Evolutionary conservation across 1,140 invertebrate species (phyloP).

Genomic region (Meteorus sp.): DNA sequence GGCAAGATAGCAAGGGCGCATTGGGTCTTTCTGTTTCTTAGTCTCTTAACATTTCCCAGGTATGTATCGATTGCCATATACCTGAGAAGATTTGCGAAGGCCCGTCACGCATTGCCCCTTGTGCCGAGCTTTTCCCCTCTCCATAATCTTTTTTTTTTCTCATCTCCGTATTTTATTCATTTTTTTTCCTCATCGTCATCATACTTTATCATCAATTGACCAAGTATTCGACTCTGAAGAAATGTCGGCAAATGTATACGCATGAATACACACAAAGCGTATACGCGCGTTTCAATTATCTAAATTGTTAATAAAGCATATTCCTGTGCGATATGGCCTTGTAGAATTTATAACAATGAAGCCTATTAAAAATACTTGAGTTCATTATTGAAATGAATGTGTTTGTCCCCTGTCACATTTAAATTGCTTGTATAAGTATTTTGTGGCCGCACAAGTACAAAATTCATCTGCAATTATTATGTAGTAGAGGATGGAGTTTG

Average conservation of each 20-base stretch:
- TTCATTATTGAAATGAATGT: not conserved
- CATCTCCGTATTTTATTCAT: too few relatives aligned
- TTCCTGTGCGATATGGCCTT: not conserved
- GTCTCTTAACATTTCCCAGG: conserved; percentile 7
- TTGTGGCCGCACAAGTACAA: too few relatives aligned
- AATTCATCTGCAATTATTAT: too few relatives aligned
- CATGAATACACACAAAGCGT: too few relatives aligned
- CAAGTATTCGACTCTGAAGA: not conserved
- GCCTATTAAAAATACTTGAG: not conserved
- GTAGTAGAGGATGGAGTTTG: too few relatives aligned
- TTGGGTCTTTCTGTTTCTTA: too few relatives aligned
- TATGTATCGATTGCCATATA: conserved; percentile 18
- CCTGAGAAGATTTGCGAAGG: conserved; percentile 13
- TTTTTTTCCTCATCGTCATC: not conserved
- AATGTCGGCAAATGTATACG: too few relatives aligned
- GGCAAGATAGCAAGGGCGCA: conserved; percentile 14
- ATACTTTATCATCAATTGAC: not conserved
- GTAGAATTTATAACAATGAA: not conserved
- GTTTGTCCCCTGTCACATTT: too few relatives aligned
- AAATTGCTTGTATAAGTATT: too few relatives aligned
- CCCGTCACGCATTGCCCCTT: not conserved
- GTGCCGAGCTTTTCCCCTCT: not conserved
- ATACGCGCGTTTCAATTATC: too few relatives aligned
- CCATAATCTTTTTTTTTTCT: too few relatives aligned
- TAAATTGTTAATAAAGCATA: not conserved